Evolutionary conservation across 2,888 invertebrate genomes (phyloP).

Genomic region (Gymnocheta viridis): DNA sequence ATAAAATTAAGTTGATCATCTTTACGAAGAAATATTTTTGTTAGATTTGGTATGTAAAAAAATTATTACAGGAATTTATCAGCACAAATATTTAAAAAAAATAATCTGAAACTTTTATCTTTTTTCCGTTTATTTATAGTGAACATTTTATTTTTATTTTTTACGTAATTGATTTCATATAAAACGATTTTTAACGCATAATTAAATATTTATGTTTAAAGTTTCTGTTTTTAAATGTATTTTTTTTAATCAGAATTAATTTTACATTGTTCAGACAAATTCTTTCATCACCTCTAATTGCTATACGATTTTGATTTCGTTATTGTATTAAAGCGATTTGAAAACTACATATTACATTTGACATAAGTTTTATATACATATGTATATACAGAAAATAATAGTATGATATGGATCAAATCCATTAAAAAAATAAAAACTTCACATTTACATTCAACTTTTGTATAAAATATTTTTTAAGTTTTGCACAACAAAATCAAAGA

Average conservation of each 20-base stretch:
- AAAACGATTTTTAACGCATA: neutral
- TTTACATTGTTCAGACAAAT: too few relatives aligned
- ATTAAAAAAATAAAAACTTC: neutral
- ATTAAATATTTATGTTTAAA: neutral
- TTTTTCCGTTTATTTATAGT: slow-evolving; percentile 13
- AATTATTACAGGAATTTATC: too few relatives aligned
- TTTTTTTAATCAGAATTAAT: too few relatives aligned
- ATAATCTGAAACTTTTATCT: neutral
- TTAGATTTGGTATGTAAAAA: too few relatives aligned
- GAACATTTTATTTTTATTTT: slow-evolving; percentile 10
- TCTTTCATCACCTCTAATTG: slow-evolving; percentile 37
- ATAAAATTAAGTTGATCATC: too few relatives aligned
- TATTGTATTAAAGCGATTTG: slow-evolving; percentile 40
- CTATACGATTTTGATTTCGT: slow-evolving; percentile 39
- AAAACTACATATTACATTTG: neutral
- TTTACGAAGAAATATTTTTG: too few relatives aligned
- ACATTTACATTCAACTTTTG: neutral
- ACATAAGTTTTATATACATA: neutral
- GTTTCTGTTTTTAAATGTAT: neutral
- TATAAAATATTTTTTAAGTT: neutral
- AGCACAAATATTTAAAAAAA: neutral
- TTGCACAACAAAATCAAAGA: slow-evolving; percentile 19
- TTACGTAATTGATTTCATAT: neutral
- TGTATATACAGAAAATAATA: slow-evolving; percentile 15
- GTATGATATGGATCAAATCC: neutral